Conservation (phyloP, 92 coral and sea anemone species). For the Umimayanthus chanpuru region DNA sequence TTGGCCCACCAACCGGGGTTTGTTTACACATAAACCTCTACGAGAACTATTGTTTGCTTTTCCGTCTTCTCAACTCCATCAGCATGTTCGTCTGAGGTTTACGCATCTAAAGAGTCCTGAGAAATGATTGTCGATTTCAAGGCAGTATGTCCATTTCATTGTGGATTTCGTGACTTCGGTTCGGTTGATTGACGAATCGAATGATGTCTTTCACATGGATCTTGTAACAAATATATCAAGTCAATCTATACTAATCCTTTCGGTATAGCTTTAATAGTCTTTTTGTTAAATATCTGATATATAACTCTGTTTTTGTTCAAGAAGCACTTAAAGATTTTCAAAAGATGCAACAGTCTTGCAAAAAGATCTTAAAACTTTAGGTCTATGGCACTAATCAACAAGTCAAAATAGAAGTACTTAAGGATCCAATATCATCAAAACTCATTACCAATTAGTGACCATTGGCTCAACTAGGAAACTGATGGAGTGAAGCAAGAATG, state of each 20-base stretch:
- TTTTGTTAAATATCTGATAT: conserved; percentile 15
- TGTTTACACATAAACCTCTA: conserved; percentile 38
- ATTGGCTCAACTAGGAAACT: not conserved
- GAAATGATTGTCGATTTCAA: not conserved
- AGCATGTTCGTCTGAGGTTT: not conserved
- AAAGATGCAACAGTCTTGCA: conserved; percentile 2
- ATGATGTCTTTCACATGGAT: conserved; percentile 11
- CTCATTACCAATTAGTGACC: not conserved
- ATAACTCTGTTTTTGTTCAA: not conserved
- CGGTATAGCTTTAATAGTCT: conserved; percentile 7
- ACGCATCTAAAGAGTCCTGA: not conserved
- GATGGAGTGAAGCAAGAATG: not conserved
- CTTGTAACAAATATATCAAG: conserved; percentile 27
- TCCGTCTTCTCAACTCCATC: conserved; percentile 16
- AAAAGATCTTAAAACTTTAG: not conserved
- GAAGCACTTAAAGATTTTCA: not conserved
- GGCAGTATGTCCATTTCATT: conserved; percentile 4
- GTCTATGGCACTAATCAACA: not conserved
- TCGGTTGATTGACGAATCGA: conserved; percentile 5
- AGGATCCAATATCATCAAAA: not conserved
- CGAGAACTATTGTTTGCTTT: conserved; percentile 30
- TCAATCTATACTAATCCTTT: conserved; percentile 6
- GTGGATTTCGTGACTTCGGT: conserved; percentile 36
- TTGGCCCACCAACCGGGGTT: conserved; percentile 4
- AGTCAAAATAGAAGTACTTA: not conserved